Percentiles rank a stretch among this genome's conserved stretches.
phyloP scores from a whole-genome alignment of 1,140 invertebrate species.

The Orussus abietinus region DNA sequence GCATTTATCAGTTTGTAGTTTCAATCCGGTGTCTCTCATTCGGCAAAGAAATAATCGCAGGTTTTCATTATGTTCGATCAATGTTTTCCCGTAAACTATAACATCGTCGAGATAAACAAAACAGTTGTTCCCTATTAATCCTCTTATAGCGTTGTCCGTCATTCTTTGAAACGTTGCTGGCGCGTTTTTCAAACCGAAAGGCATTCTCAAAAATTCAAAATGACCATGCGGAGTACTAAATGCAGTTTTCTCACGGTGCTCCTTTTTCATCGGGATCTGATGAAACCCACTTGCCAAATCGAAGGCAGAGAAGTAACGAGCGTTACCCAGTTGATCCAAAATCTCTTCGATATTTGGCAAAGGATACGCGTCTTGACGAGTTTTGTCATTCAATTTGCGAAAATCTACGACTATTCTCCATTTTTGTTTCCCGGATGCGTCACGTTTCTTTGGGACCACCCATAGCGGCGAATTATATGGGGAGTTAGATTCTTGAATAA shows the following conservation, averaged over 20 bases:
- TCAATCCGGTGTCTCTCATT: conserved; percentile 18
- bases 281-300: conserved; percentile 49
- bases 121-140: conserved; percentile 17
- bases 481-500: conserved; percentile 14
- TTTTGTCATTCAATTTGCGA: conserved; percentile 25
- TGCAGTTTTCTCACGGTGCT: conserved; percentile 37
- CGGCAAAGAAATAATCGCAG: conserved; percentile 32
- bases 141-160: conserved; percentile 26
- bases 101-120: conserved; percentile 38
- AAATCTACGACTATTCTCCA: conserved; percentile 25
- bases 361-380: conserved; percentile 42
- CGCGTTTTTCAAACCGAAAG: conserved; percentile 22
- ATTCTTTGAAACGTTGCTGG: conserved; percentile 32
- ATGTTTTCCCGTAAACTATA: conserved; percentile 20
- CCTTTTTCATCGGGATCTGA: conserved; percentile 40
- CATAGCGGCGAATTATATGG: conserved; percentile 23
- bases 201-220: conserved; percentile 22
- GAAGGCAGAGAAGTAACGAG: conserved; percentile 39
- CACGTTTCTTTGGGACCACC: conserved; percentile 20
- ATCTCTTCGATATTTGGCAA: conserved; percentile 48
- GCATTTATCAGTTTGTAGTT: conserved; percentile 35
- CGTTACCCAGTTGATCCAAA: conserved; percentile 33
- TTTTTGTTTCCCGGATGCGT: conserved; percentile 10
- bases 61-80: conserved; percentile 27
- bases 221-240: conserved; percentile 29